Evolutionary conservation across 2,888 invertebrate species (phyloP).

Genomic region (Clepsis dumicolana): DNA sequence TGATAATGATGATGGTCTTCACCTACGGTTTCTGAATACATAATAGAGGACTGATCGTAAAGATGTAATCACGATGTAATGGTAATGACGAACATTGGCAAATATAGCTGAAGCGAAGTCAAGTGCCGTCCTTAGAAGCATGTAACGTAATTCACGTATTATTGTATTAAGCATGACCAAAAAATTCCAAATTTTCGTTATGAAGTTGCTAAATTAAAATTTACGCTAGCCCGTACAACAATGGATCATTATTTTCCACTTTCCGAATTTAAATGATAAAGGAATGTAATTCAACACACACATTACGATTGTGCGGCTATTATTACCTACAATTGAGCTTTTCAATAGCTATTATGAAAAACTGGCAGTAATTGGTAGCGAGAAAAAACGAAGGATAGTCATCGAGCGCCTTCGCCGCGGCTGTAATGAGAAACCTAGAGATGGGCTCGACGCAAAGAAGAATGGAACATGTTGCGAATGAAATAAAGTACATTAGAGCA

Average conservation of each 20-base stretch:
- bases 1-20: too few species aligned
- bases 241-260: slow-evolving; percentile 31
- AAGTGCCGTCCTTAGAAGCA: too few species aligned
- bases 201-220: slow-evolving; percentile 21
- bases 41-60: too few species aligned
- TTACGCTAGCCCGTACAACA: slow-evolving; percentile 26
- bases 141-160: neutral
- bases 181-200: neutral
- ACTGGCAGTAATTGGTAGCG: slow-evolving; percentile 75
- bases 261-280: slow-evolving; percentile 63
- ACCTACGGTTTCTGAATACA: too few species aligned
- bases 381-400: slow-evolving; percentile 70
- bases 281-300: slow-evolving; percentile 62
- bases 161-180: neutral
- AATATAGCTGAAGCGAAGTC: too few species aligned
- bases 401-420: slow-evolving; percentile 58
- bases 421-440: neutral
- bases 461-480: neutral
- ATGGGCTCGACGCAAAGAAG: neutral
- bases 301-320: slow-evolving; percentile 71
- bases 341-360: slow-evolving; percentile 71
- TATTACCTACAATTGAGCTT: slow-evolving; percentile 66
- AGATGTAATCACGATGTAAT: too few species aligned
- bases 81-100: too few species aligned
- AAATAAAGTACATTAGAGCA: neutral